These are phyloP conservation scores for Xiphophorus maculatus DNA, from an alignment of 2,113 vertebrate species.

Conservation along the genomic window DNA sequence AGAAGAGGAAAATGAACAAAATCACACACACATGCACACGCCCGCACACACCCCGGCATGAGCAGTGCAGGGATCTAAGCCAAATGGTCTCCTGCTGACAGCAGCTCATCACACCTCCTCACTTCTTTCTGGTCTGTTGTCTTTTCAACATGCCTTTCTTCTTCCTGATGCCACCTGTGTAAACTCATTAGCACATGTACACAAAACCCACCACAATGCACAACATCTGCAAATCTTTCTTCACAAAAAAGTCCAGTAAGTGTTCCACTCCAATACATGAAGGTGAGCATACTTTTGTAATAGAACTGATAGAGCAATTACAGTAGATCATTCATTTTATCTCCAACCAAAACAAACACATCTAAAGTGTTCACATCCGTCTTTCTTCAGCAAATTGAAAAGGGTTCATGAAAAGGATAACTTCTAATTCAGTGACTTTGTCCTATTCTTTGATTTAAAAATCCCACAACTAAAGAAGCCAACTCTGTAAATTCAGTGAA, in stretches of 20 bases:
- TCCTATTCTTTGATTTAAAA: too few relatives aligned
- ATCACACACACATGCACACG: neutral
- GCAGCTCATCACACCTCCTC: slow-evolving; percentile 56
- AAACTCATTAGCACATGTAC: slow-evolving; percentile 33
- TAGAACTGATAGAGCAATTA: neutral
- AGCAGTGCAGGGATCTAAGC: slow-evolving; percentile 21
- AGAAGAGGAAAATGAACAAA: slow-evolving; percentile 45
- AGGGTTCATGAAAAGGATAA: too few relatives aligned
- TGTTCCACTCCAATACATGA: neutral
- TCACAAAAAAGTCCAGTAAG: slow-evolving; percentile 2
- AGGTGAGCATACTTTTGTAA: neutral
- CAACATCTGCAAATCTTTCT: slow-evolving; percentile 1
- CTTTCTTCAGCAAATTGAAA: too few relatives aligned
- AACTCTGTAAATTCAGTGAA: too few relatives aligned
- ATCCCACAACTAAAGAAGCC: too few relatives aligned
- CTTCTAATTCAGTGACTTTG: too few relatives aligned
- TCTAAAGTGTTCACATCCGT: too few relatives aligned
- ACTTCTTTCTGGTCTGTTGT: slow-evolving; percentile 27
- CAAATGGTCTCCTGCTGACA: slow-evolving; percentile 64
- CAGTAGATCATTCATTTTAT: neutral
- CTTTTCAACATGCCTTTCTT: slow-evolving; percentile 18
- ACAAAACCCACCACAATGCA: neutral
- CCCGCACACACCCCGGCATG: neutral
- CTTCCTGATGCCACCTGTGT: slow-evolving; percentile 24
- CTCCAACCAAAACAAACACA: too few relatives aligned